Base-by-base conservation (phyloP, 2,113 vertebrate species). In the Cromileptes altivelis region DNA sequence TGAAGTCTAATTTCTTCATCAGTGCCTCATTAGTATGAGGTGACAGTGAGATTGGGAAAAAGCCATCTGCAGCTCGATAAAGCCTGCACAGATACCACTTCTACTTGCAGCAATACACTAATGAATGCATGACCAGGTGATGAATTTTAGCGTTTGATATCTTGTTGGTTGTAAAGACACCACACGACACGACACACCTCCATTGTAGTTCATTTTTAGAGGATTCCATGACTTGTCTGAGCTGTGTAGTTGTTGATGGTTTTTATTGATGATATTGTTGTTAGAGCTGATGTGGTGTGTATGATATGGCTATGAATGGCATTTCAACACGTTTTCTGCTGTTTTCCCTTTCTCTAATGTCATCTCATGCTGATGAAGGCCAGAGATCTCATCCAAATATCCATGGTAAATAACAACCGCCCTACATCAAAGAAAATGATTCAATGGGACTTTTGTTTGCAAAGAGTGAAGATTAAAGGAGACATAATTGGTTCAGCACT, bases 301-400 rank as follows among this genome's bases (percentile, higher is more conserved):
- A 75, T 88, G 30, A 69, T 15, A 64, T 87, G 80, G 81, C 81
- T 88, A 75, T 90, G 79, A 69, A 78, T 88, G 85, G 76, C 81
- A 87, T 92, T 84, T 94, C 83, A 93, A 94, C 88, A 92, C 88
- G 6, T 92, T 70, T 90, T 94, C 88, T 94, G 88, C 92, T 95
- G 80, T 95, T 93, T 92, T 90, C 90, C 90, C 89, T 82, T 91
- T 93, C 92, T 95, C 86, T 94, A 92, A 89, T 93, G 91, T 94
- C 91, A 91, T 91, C 90, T 94, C 92, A 93, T 91, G 92, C 93
- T 92, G 94, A 94, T 94, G 94, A 95, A 95, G 94, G 93, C 92
- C 92, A 92, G 92, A 88, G 93, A 94, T 95, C 92, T 94, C 93
- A 92, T 95, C 90, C 93, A 94, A 92, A 93, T 94, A 92, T 95